phyloP scores from a whole-genome alignment of 2,113 vertebrate genomes.

The Hassar affinis region DNA sequence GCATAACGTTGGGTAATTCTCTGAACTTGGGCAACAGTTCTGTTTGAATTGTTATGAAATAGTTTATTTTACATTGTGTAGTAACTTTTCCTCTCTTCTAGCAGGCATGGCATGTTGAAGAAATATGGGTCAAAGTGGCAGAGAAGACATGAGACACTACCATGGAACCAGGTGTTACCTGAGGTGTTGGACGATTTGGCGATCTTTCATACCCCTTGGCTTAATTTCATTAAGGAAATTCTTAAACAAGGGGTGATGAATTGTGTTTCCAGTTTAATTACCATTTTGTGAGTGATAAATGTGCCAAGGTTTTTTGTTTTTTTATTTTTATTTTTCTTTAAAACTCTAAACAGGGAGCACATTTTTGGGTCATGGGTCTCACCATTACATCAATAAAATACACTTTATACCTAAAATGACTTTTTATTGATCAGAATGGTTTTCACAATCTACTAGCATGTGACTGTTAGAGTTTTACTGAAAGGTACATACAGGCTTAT shows the following conservation, averaged over 20 bases:
- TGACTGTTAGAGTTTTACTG: neutral
- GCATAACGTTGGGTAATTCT: neutral
- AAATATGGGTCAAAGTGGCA: neutral
- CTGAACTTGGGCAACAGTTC: neutral
- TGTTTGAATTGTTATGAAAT: neutral
- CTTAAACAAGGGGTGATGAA: neutral
- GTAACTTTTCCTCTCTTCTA: neutral
- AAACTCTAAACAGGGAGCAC: neutral
- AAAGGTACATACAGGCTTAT: neutral
- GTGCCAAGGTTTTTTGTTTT: neutral
- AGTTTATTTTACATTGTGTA: neutral
- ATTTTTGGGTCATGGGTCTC: neutral
- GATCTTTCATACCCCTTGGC: neutral
- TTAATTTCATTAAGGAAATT: neutral
- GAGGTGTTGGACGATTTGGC: too few species aligned
- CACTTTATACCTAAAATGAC: neutral
- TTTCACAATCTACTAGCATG: neutral
- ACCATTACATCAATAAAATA: slow-evolving; percentile 6
- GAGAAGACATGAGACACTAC: neutral
- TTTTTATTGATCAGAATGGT: neutral
- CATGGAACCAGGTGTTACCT: neutral
- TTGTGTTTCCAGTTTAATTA: neutral
- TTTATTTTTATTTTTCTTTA: too few species aligned
- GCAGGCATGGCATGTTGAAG: slow-evolving; percentile 8
- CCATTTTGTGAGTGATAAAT: neutral